Evolutionary conservation across 2,888 invertebrate species (phyloP).

Genomic region (Lasioglossum figueresi): DNA sequence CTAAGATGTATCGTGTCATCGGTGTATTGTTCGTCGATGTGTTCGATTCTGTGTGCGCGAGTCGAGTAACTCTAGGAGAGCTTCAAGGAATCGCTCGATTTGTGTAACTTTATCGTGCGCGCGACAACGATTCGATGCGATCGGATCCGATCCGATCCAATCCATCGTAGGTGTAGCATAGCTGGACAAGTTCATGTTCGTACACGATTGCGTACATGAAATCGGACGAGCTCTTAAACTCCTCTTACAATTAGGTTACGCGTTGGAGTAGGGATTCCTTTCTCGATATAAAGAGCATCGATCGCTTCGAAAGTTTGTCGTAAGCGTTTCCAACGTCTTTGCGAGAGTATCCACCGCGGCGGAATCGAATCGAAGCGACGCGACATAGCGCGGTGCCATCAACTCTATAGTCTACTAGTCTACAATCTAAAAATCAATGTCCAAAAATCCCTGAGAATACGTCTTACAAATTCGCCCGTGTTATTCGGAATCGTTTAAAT

Average conservation of each 20-base stretch:
- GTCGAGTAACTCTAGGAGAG: slow-evolving; percentile 74
- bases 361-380: not conserved
- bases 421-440: not conserved
- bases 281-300: slow-evolving; percentile 22
- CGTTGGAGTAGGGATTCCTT: slow-evolving; percentile 3
- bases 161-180: not conserved
- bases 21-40: slow-evolving; percentile 12
- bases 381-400: too few relatives aligned
- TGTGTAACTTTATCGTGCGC: slow-evolving; percentile 41
- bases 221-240: slow-evolving; percentile 6
- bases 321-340: not conserved
- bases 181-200: slow-evolving; percentile 5
- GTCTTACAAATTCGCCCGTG: not conserved
- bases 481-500: not conserved
- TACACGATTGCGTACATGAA: not conserved
- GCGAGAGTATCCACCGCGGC: not conserved
- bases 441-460: not conserved
- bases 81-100: slow-evolving; percentile 60
- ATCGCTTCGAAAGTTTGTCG: not conserved
- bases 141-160: not conserved
- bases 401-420: not conserved
- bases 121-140: not conserved
- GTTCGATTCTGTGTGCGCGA: slow-evolving; percentile 69
- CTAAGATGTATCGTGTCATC: slow-evolving; percentile 23
- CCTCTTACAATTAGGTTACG: not conserved